These are phyloP conservation scores for Tamias sibiricus DNA, from an alignment of 2,113 vertebrate genomes.

Conservation along the genomic window DNA sequence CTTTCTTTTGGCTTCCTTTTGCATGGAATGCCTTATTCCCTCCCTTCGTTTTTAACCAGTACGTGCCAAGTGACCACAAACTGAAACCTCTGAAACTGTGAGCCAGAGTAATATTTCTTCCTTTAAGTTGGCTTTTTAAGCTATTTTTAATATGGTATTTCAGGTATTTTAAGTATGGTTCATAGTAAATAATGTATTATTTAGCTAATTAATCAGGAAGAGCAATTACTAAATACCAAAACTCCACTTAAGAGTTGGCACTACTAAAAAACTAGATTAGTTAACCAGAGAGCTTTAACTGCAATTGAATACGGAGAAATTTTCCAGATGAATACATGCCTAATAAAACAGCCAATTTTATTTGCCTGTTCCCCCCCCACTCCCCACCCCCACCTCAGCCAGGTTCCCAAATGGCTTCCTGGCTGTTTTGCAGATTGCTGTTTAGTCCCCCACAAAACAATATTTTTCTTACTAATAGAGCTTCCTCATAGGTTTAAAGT, in stretches of 20 bases:
- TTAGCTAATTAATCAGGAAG: constrained; percentile 20
- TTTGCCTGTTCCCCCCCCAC: too few relatives aligned
- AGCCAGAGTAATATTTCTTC: too few relatives aligned
- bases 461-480: constrained; percentile 65
- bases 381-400: too few relatives aligned
- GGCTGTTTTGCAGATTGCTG: constrained; percentile 55
- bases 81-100: too few relatives aligned
- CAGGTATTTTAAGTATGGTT: constrained; percentile 5
- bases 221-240: constrained; percentile 33
- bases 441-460: constrained; percentile 62
- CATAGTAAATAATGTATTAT: neutral
- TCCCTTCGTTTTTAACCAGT: neutral
- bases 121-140: too few relatives aligned
- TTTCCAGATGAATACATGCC: constrained; percentile 57
- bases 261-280: constrained; percentile 46
- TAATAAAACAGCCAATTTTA: constrained; percentile 50
- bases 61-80: too few relatives aligned
- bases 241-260: neutral
- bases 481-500: constrained; percentile 62
- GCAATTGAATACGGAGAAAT: constrained; percentile 45
- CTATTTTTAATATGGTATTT: too few relatives aligned
- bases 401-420: constrained; percentile 53
- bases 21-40: neutral
- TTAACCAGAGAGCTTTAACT: constrained; percentile 45
- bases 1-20: neutral